Evolutionary conservation across 1,140 invertebrate genomes (phyloP).

Genomic region (Amyelois transitella): DNA sequence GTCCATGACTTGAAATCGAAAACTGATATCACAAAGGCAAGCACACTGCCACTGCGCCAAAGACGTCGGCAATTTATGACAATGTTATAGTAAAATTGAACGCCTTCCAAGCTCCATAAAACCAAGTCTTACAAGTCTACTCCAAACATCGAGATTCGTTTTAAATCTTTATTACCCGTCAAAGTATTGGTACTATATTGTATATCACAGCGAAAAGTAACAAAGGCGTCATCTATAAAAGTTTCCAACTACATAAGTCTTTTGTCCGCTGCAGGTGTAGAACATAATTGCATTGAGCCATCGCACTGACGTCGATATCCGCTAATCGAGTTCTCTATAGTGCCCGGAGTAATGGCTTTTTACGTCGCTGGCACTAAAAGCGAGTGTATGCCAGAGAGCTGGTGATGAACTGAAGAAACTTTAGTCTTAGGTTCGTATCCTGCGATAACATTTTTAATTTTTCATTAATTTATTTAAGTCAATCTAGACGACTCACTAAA

Average conservation of each 20-base stretch:
- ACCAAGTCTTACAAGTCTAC: too few species aligned
- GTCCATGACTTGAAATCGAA: too few species aligned
- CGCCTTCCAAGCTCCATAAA: too few species aligned
- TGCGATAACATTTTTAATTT: too few species aligned
- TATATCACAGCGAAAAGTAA: background rate
- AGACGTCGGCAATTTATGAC: too few species aligned
- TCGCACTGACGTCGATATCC: constrained; percentile 1
- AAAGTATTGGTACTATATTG: background rate
- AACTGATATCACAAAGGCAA: too few species aligned
- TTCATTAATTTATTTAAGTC: too few species aligned
- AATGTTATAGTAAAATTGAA: too few species aligned
- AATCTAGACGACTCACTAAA: too few species aligned
- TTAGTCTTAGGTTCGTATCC: background rate
- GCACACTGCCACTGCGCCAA: too few species aligned
- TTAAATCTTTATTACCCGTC: too few species aligned
- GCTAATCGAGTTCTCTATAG: constrained; percentile 2
- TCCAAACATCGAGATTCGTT: too few species aligned
- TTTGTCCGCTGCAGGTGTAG: constrained; percentile 17
- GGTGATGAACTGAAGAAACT: background rate
- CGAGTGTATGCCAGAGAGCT: background rate
- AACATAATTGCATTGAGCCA: constrained; percentile 29
- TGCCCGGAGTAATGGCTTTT: constrained; percentile 2
- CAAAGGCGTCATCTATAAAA: constrained; percentile 1
- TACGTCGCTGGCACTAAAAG: background rate
- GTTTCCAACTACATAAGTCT: background rate